Conservation (phyloP, 37 sponge, comb jelly and placozoan genomes). For the Dysidea cf. avara region DNA sequence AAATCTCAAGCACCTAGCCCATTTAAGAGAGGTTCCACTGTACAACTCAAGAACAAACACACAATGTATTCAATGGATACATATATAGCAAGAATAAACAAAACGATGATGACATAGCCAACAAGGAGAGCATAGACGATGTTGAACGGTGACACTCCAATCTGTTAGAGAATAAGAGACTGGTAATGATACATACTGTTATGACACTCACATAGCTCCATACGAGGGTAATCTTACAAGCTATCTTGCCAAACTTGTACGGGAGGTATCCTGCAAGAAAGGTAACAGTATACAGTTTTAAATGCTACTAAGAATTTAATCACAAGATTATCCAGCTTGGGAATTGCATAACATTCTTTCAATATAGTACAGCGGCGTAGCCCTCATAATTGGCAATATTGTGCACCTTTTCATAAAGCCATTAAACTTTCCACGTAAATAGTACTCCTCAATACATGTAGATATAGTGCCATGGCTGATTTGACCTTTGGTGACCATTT, state of each 20-base stretch:
- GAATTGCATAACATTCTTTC: too few relatives aligned
- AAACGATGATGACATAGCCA: conserved; percentile 50
- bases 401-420: too few relatives aligned
- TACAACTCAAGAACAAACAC: conserved; percentile 30
- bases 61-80: conserved; percentile 56
- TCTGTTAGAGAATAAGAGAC: conserved; percentile 19
- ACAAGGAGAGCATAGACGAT: conserved; percentile 42
- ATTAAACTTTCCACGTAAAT: too few relatives aligned
- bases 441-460: too few relatives aligned
- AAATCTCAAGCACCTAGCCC: too few relatives aligned
- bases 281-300: background rate
- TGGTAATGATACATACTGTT: background rate
- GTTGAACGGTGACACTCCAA: conserved; percentile 26
- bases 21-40: background rate
- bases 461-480: too few relatives aligned
- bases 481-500: too few relatives aligned
- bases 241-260: conserved; percentile 52
- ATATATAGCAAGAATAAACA: conserved; percentile 47
- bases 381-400: too few relatives aligned
- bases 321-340: too few relatives aligned
- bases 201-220: conserved; percentile 43
- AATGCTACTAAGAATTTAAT: background rate
- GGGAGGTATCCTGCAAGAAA: conserved; percentile 64
- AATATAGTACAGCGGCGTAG: too few relatives aligned
- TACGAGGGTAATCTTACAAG: conserved; percentile 21